Evolutionary conservation across 2,888 invertebrate species (phyloP).

Genomic region (Ichneumoninae sp.): DNA sequence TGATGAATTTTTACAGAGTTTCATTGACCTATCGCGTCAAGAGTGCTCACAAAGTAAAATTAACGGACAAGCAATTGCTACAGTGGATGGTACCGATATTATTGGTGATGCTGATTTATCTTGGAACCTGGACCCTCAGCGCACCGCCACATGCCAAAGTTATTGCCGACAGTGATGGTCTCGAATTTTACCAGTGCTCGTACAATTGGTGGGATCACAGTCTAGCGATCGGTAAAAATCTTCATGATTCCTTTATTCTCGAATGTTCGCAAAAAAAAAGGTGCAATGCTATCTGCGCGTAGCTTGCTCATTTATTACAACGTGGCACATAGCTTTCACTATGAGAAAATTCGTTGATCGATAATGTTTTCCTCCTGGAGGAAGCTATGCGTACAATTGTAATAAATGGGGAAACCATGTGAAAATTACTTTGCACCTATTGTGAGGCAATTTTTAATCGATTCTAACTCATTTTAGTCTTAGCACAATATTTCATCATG

Average conservation of each 20-base stretch:
- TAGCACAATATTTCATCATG: no score
- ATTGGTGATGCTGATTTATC: constrained; percentile 94
- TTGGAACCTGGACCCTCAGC: constrained; percentile 96
- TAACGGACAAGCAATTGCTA: constrained; percentile 95
- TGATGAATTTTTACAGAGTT: constrained; percentile 87
- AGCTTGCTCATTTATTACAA: no score
- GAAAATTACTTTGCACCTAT: no score
- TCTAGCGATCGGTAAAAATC: constrained; percentile 90
- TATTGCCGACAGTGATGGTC: constrained; percentile 90
- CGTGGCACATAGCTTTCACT: no score
- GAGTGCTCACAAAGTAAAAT: constrained; percentile 95
- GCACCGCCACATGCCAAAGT: constrained; percentile 93
- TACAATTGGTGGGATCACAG: constrained; percentile 98
- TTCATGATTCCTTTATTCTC: not conserved
- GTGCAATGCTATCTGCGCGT: no score
- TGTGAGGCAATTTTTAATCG: no score
- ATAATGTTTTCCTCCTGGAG: no score
- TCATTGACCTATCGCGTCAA: constrained; percentile 96
- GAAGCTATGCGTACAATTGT: no score
- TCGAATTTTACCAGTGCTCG: constrained; percentile 95
- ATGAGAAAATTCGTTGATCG: no score
- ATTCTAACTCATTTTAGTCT: no score
- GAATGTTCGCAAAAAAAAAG: not conserved
- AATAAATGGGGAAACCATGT: no score
- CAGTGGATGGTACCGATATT: constrained; percentile 97